Percentiles rank a stretch among this genome's conserved stretches.
Evolutionary conservation across 2,888 invertebrate genomes (phyloP).

Genomic region (Dryocosmus kuriphilus): DNA sequence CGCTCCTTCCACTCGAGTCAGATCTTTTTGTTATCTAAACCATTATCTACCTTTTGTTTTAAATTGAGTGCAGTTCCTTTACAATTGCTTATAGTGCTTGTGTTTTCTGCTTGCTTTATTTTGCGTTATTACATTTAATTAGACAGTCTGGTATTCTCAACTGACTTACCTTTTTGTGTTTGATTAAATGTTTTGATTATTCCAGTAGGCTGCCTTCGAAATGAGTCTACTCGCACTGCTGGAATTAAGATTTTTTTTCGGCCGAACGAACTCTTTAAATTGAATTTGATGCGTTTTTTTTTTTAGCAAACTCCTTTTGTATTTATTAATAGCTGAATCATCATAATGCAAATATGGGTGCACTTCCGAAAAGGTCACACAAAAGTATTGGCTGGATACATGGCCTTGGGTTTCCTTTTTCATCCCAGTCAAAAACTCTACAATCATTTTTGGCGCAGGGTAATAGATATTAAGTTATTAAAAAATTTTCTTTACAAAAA

Average conservation of each 20-base stretch:
- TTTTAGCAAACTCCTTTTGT: constrained; percentile 2
- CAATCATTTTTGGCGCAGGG: no score
- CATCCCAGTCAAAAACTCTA: no score
- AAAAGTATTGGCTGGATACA: no score
- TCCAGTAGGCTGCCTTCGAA: constrained; percentile 12
- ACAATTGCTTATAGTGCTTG: neutral
- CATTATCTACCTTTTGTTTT: constrained; percentile 25
- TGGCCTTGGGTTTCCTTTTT: no score
- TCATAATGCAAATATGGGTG: neutral
- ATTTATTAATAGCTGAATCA: neutral
- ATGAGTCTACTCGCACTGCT: constrained; percentile 3
- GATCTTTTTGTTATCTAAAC: constrained; percentile 4
- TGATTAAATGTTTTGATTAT: constrained; percentile 23
- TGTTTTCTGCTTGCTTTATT: constrained; percentile 27
- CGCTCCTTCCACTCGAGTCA: neutral
- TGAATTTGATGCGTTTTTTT: constrained; percentile 17
- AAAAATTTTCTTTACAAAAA: no score
- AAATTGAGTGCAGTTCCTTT: constrained; percentile 24
- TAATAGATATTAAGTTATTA: no score
- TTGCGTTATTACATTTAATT: constrained; percentile 28
- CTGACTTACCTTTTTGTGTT: constrained; percentile 34
- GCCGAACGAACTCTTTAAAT: neutral
- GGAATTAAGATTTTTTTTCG: neutral
- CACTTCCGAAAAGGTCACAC: no score
- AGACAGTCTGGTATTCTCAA: constrained; percentile 18